These are phyloP conservation scores for Imbricaverruca yamaguchii DNA, from an alignment of 2,888 invertebrate species.

Conservation along the genomic window DNA sequence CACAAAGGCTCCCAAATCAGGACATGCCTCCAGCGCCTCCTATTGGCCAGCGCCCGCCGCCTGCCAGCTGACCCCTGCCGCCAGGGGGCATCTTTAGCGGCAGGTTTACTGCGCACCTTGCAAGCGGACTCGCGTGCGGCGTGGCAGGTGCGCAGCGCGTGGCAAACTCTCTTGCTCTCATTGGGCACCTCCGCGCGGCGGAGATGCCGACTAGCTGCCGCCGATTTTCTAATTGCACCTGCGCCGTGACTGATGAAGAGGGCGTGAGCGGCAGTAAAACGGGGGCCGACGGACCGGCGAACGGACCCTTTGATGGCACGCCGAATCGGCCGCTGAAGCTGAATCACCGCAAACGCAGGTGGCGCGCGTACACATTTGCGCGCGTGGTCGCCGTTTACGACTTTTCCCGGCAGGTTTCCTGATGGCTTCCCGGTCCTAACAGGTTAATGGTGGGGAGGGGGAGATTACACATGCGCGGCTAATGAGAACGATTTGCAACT, in stretches of 20 bases:
- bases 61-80: neutral
- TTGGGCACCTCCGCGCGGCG: neutral
- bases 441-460: too few relatives aligned
- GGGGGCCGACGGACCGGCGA: too few relatives aligned
- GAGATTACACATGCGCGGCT: too few relatives aligned
- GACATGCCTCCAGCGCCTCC: too few relatives aligned
- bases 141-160: slow-evolving; percentile 11
- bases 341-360: neutral
- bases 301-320: neutral
- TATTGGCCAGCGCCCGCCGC: neutral
- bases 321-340: neutral
- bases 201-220: neutral
- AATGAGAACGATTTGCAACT: too few relatives aligned
- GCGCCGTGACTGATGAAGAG: neutral
- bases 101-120: neutral
- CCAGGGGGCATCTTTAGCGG: neutral
- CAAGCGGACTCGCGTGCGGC: neutral
- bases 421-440: too few relatives aligned
- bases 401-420: too few relatives aligned
- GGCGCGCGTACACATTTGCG: neutral
- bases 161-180: neutral
- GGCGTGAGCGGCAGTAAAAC: neutral
- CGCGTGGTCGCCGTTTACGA: too few relatives aligned
- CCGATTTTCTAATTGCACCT: slow-evolving; percentile 2
- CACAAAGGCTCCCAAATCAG: too few relatives aligned